A percentile compares a stretch with the other conserved stretches of the same genome.
These are phyloP conservation scores for Probosciger aterrimus DNA, from an alignment of 2,113 vertebrate species.

Conservation along the genomic window DNA sequence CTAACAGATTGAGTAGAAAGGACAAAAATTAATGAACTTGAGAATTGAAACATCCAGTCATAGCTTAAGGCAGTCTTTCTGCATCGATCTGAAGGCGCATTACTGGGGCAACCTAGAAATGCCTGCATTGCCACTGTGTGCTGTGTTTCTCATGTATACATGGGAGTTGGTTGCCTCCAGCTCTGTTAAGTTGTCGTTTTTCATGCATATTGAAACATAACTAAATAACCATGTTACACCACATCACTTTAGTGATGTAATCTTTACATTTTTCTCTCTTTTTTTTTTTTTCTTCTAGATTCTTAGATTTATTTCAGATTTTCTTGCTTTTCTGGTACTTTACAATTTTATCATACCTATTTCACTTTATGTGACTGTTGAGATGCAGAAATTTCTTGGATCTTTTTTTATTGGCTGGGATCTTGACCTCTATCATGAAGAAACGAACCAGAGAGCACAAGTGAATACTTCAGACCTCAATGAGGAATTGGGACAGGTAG, in stretches of 20 bases:
- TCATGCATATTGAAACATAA: background rate
- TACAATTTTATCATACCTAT: slow-evolving; percentile 99
- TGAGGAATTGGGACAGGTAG: slow-evolving; percentile 96
- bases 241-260: background rate
- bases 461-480: slow-evolving; percentile 99
- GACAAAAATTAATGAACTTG: background rate
- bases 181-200: background rate
- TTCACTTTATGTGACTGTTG: slow-evolving; percentile 97
- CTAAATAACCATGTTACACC: background rate
- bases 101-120: background rate
- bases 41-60: background rate
- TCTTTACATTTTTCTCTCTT: background rate
- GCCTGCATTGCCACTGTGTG: background rate
- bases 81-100: background rate
- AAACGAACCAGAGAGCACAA: slow-evolving; percentile 93
- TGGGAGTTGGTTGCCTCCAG: background rate
- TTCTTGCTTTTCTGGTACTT: slow-evolving; percentile 96
- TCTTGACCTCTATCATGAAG: slow-evolving; percentile 95
- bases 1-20: background rate
- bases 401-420: slow-evolving; percentile 99
- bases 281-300: slow-evolving; percentile 77
- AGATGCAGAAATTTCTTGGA: slow-evolving; percentile 99
- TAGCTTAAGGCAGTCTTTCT: background rate
- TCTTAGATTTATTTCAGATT: slow-evolving; percentile 95
- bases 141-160: rapidly evolving